Conservation (phyloP, 2,113 vertebrate genomes). For the Sinocyclocheilus rhinocerous region DNA sequence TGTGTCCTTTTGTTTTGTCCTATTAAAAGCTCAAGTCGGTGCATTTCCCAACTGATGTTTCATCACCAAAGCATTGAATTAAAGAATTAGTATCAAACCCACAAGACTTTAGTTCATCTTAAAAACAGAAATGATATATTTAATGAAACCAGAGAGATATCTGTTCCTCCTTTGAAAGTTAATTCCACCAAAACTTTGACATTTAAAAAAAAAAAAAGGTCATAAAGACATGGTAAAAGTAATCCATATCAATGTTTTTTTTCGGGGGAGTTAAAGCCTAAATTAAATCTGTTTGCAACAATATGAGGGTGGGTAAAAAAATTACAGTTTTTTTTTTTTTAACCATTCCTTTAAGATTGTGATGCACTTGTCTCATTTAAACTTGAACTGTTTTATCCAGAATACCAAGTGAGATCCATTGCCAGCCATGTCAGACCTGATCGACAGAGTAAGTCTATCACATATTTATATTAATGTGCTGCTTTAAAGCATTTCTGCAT, state of each 20-base stretch:
- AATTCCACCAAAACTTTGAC: no score
- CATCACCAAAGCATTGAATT: neutral
- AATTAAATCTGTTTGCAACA: neutral
- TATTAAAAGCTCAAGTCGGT: neutral
- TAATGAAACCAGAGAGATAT: no score
- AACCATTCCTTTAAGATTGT: neutral
- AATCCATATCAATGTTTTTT: no score
- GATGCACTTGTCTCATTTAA: neutral
- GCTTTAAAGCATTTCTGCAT: neutral
- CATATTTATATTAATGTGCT: neutral
- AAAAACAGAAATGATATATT: neutral
- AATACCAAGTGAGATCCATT: slow-evolving; percentile 95
- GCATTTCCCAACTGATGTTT: neutral
- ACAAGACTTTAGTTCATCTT: neutral
- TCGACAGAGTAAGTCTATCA: slow-evolving; percentile 88
- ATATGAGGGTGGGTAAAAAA: neutral
- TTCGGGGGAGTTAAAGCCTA: neutral
- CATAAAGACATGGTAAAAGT: no score
- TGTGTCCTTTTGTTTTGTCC: neutral
- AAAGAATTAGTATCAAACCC: neutral
- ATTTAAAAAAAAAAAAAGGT: neutral
- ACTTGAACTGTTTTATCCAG: slow-evolving; percentile 67
- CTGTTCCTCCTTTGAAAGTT: no score
- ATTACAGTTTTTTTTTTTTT: neutral
- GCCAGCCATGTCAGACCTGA: slow-evolving; percentile 96